Conservation (phyloP, 2,797 vertebrate genomes). For the Sciaenops ocellatus region DNA sequence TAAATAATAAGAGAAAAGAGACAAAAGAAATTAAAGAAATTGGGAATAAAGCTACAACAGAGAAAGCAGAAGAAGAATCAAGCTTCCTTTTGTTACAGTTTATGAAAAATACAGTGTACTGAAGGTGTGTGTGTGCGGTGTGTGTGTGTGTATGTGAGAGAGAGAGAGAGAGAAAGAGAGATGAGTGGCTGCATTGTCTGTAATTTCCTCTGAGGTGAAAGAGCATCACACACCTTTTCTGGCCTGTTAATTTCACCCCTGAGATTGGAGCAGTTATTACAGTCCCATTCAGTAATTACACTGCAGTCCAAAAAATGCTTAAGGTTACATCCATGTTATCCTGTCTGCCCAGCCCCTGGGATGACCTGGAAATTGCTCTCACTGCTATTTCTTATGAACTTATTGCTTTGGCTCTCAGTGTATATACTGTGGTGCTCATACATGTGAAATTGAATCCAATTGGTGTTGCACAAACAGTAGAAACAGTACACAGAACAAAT, state of each 20-base stretch:
- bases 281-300: conserved; percentile 74
- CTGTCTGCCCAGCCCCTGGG: conserved; percentile 54
- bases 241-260: conserved; percentile 64
- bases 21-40: not conserved
- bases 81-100: not conserved
- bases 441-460: conserved; percentile 55
- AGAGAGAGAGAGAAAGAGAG: conserved; percentile 7
- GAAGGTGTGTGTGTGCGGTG: not conserved
- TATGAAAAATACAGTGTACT: conserved; percentile 25
- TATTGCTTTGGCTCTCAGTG: conserved; percentile 51
- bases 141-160: not conserved
- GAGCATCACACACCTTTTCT: conserved; percentile 69
- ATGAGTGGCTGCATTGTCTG: conserved; percentile 55
- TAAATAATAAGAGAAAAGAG: not conserved
- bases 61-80: not conserved
- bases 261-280: conserved; percentile 73
- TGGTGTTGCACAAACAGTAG: conserved; percentile 41
- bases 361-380: conserved; percentile 65
- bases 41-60: not conserved
- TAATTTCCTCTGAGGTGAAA: conserved; percentile 73
- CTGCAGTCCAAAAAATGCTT: conserved; percentile 58
- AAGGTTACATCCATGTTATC: conserved; percentile 67
- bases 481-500: conserved; percentile 31
- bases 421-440: conserved; percentile 37
- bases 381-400: conserved; percentile 59